A percentile compares a stretch with the other conserved stretches of the same genome.
Conservation (phyloP, 2,797 vertebrate species). For the Oryzias dopingdopingensis region DNA sequence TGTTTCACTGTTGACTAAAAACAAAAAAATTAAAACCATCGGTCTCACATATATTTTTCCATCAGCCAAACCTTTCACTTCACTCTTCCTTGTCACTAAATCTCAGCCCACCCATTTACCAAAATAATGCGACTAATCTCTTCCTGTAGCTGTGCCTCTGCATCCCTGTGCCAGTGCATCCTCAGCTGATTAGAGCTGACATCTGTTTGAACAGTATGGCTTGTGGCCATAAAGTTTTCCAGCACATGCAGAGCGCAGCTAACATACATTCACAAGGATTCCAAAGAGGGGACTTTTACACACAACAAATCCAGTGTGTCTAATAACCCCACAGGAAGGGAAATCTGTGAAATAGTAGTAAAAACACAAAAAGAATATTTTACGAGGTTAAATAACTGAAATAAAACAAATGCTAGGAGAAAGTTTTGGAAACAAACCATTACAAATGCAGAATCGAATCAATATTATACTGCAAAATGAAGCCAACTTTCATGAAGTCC, state of each 20-base stretch:
- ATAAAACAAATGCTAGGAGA: slow-evolving; percentile 50
- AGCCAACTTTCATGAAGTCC: slow-evolving; percentile 39
- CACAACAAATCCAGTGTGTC: not conserved
- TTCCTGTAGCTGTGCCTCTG: slow-evolving; percentile 60
- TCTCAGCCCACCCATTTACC: slow-evolving; percentile 43
- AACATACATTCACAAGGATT: slow-evolving; percentile 24
- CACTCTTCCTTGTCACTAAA: slow-evolving; percentile 25
- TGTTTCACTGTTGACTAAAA: too few relatives aligned
- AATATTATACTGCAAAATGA: slow-evolving; percentile 62
- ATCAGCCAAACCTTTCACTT: slow-evolving; percentile 14
- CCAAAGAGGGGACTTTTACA: slow-evolving; percentile 17
- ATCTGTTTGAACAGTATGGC: slow-evolving; percentile 64
- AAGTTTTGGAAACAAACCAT: slow-evolving; percentile 59
- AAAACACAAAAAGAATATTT: slow-evolving; percentile 1
- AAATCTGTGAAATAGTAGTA: too few relatives aligned
- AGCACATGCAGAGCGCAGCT: slow-evolving; percentile 12
- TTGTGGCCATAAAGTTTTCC: slow-evolving; percentile 34
- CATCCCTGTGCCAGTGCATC: slow-evolving; percentile 54
- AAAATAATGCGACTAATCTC: slow-evolving; percentile 63
- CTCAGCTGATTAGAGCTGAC: slow-evolving; percentile 67
- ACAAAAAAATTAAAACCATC: not conserved
- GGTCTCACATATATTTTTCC: slow-evolving; percentile 4
- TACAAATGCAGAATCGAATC: slow-evolving; percentile 45
- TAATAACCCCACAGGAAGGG: too few relatives aligned
- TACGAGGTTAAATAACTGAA: slow-evolving; percentile 39